Conservation (phyloP, 2,888 invertebrate species). For the Lithophane socia region DNA sequence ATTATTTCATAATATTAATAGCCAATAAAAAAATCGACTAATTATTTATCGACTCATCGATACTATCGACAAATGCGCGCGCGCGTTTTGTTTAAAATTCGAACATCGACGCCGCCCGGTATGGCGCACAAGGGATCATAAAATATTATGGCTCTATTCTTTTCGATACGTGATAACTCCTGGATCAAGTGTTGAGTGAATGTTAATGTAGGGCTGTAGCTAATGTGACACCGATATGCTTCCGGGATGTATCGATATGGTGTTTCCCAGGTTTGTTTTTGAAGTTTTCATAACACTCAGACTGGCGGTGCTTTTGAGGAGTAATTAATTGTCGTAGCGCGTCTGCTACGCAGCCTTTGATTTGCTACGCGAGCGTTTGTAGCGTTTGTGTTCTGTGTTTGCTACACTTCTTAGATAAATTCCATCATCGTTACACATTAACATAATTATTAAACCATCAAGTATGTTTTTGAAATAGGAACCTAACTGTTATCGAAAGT, state of each 20-base stretch:
- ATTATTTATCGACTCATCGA: constrained; percentile 73
- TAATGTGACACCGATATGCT: constrained; percentile 83
- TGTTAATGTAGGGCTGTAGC: constrained; percentile 86
- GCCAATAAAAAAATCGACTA: constrained; percentile 61
- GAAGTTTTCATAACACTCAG: constrained; percentile 53
- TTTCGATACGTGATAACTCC: constrained; percentile 89
- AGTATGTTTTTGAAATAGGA: background rate
- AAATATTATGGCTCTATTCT: constrained; percentile 90
- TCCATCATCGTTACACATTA: background rate
- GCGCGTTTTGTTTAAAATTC: constrained; percentile 86
- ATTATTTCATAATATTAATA: constrained; percentile 48
- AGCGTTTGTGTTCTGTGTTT: background rate
- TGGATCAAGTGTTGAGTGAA: constrained; percentile 86
- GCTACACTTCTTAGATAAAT: background rate
- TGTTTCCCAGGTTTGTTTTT: constrained; percentile 73
- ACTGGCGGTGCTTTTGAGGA: constrained; percentile 21
- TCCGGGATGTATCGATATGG: constrained; percentile 86
- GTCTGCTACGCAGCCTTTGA: constrained; percentile 3
- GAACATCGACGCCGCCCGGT: constrained; percentile 84
- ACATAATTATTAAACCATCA: background rate
- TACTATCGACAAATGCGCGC: constrained; percentile 72
- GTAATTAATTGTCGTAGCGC: constrained; percentile 3
- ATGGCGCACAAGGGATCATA: constrained; percentile 90
- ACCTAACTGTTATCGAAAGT: background rate
- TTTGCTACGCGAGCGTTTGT: constrained; percentile 18